Evolutionary conservation across 2,888 invertebrate genomes (phyloP).

Genomic region (Scelioninae gen. 1): DNA sequence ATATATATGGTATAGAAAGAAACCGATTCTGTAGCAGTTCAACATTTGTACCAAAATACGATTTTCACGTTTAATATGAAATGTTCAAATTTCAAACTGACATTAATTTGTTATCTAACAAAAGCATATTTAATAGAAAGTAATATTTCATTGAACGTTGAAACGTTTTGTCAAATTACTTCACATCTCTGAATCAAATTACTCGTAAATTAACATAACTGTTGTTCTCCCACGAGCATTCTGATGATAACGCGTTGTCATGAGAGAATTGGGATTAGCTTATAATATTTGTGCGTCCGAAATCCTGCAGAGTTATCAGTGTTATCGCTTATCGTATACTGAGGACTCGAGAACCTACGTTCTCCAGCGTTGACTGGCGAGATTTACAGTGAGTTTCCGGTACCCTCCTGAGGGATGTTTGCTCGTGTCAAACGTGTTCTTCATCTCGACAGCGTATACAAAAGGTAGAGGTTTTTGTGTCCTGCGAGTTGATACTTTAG

Average conservation of each 20-base stretch:
- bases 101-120: neutral
- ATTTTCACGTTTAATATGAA: constrained; percentile 1
- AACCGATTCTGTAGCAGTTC: constrained; percentile 13
- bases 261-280: constrained; percentile 61
- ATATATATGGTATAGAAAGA: constrained; percentile 28
- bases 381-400: constrained; percentile 84
- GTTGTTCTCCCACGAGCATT: constrained; percentile 44
- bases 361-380: constrained; percentile 75
- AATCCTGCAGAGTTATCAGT: constrained; percentile 66
- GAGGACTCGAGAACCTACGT: constrained; percentile 52
- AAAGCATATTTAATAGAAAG: neutral
- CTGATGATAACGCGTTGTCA: constrained; percentile 57
- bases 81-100: neutral
- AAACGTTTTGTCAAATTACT: constrained; percentile 14
- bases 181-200: constrained; percentile 16
- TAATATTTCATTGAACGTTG: neutral
- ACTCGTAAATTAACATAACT: constrained; percentile 44
- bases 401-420: constrained; percentile 82
- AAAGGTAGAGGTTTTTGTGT: constrained; percentile 54
- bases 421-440: constrained; percentile 75
- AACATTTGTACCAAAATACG: neutral
- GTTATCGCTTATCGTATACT: constrained; percentile 66
- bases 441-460: constrained; percentile 58
- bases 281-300: constrained; percentile 71
- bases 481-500: constrained; percentile 36